Base-by-base conservation (phyloP, 2,797 vertebrate species). In the Cynopterus sphinx region DNA sequence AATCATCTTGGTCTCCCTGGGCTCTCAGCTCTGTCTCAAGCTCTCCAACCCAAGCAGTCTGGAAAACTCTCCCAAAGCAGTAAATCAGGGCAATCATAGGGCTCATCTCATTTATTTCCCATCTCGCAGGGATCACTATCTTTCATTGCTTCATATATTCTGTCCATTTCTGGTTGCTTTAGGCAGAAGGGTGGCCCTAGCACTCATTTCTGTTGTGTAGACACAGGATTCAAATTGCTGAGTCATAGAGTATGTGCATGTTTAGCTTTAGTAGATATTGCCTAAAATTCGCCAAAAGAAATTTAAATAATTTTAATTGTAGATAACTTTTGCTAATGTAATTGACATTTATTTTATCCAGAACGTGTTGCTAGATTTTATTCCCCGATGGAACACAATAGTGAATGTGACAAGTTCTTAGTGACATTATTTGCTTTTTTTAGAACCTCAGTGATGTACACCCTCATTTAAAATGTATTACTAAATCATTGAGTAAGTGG, bases 391-490 rank as follows among this genome's bases (percentile, higher is more conserved):
- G 78, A 53, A 68, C 59, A 65, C 24, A 87, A 55, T 74, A 43
- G 2, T 78, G 70, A 70, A 79, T 11, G 11, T 85, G 73, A 81
- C 31, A 88, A 21, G 7, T 59, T 92, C 57, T n/a, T 74, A 71
- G 24, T 68, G n/a, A 94, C 84, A 90, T 81, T 17, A 36, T 51
- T 77, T 19, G 49, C 36, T 65, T 63, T 84, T 67, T 95, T 82
- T 59, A 90, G 46, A 84, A 89, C 16, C 49, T 95, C 11, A 41
- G 68, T 43, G 24, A 87, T 74, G 4, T 51, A 57, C 21, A 59
- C 28, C 55, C 33, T 94, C 63, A 82, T 92, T 79, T 94, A 43
- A 93, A 96, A 81, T 83, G 28, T 65, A 61, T 92, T 36, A 78
- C 70, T 90, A 43, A 73, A 82, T 8, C 74, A 24, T 61, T 49